Conservation (phyloP, 1,140 invertebrate genomes). For the Drosophila erecta region DNA sequence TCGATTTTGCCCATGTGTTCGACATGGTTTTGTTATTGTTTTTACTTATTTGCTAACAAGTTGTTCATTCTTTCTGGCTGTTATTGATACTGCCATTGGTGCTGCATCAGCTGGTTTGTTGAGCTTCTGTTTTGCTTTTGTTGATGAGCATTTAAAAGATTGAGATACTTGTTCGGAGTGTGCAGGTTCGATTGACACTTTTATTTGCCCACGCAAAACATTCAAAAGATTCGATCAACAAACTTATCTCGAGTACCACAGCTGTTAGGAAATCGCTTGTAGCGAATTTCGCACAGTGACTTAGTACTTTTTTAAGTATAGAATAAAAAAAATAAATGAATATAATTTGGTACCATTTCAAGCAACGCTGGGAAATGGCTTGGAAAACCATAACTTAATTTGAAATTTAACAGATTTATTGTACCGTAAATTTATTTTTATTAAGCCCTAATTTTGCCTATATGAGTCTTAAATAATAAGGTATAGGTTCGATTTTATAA, state of each 20-base stretch:
- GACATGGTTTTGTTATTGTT: conserved; percentile 32
- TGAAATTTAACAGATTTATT: too few relatives aligned
- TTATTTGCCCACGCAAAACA: conserved; percentile 3
- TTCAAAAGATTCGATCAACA: conserved; percentile 7
- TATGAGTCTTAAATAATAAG: too few relatives aligned
- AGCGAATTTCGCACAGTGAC: background rate
- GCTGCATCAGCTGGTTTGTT: conserved; percentile 47
- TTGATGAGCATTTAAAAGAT: conserved; percentile 63
- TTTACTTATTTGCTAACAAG: conserved; percentile 44
- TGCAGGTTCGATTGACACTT: background rate
- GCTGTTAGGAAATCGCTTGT: background rate
- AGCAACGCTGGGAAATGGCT: too few relatives aligned
- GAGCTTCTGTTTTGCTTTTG: conserved; percentile 59
- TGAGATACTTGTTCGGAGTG: conserved; percentile 11
- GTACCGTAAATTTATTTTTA: too few relatives aligned
- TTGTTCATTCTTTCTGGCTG: conserved; percentile 37
- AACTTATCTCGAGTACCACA: background rate
- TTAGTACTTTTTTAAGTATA: too few relatives aligned
- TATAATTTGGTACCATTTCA: too few relatives aligned
- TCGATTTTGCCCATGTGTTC: conserved; percentile 48
- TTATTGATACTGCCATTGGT: conserved; percentile 45
- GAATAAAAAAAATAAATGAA: too few relatives aligned
- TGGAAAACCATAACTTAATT: too few relatives aligned
- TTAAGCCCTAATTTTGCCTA: too few relatives aligned
- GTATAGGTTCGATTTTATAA: background rate